These are phyloP conservation scores for Rhadinocentrus ornatus DNA, from an alignment of 2,797 vertebrate genomes.

Conservation along the genomic window DNA sequence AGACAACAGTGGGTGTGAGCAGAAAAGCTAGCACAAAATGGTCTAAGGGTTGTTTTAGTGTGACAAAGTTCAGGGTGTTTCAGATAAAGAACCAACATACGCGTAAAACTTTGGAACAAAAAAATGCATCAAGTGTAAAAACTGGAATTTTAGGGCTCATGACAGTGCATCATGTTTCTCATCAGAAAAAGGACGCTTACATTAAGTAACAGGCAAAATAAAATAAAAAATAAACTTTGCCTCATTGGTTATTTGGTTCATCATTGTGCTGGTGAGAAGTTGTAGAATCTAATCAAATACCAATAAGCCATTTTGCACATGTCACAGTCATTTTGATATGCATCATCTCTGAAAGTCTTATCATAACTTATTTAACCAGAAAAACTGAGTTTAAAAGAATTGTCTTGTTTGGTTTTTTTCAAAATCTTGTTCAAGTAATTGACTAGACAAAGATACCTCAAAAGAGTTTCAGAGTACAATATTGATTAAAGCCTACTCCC, in stretches of 20 bases:
- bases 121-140: neutral
- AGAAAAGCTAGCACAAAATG: too few species aligned
- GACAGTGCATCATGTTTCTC: neutral
- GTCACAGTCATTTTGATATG: too few species aligned
- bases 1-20: too few species aligned
- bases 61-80: neutral
- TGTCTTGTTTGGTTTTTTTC: too few species aligned
- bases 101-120: neutral
- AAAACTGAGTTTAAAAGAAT: neutral
- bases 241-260: too few species aligned
- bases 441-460: neutral
- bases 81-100: neutral
- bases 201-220: too few species aligned
- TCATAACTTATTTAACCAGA: neutral
- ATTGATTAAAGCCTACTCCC: neutral
- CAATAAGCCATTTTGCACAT: neutral
- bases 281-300: neutral
- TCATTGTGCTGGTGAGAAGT: neutral
- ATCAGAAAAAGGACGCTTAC: neutral
- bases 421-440: neutral
- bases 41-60: neutral
- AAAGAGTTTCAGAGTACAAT: neutral
- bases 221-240: too few species aligned
- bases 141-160: neutral
- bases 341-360: neutral